Evolutionary conservation across 2,888 invertebrate species (phyloP), one percentile per base, ranked within the genome.

Genomic region (Drosophila stalkeri): DNA sequence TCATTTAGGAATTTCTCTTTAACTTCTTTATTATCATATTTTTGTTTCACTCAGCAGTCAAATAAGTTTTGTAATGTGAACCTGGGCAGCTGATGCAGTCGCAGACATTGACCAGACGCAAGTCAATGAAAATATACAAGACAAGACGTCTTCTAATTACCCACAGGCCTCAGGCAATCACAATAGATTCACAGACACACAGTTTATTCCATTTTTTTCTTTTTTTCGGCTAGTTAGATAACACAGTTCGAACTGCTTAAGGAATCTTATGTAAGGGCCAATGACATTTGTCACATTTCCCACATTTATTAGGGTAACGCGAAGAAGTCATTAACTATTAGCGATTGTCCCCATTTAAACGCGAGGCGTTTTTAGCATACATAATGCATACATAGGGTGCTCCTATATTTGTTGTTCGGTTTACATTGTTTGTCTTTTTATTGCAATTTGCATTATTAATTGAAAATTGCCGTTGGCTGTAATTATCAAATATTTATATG

Each of bases 11-110:
- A 33, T 41, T 64, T 39, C 37, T 6, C 33, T 18, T 20, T 20
- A 39, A 31, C 14, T 35, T 52, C 7, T 33, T 35, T 14, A 12
- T 39, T n/a, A 39, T 39, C 7, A 39, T 39, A 27, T 44, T 16
- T 71, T 66, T 59, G 66, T 65, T 70, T 54, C 55, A 56, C 61
- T 59, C 73, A 52, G 49, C 57, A 73, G 64, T 64, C 74, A 66
- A 63, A 71, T 62, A 73, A 57, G 23, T 59, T 59, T 61, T 72
- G 87, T 80, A 86, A 86, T 80, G 72, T 61, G 74, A 86, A 67
- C 66, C 67, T 43, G 56, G 41, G 31, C 81, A 77, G 75, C 80
- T 72, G 64, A 64, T 67, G 62, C 43, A 64, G 35, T 59, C 47
- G 62, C 64, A 64, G 77, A 59, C 77, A 62, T 43, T 37, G 37